Evolutionary conservation across 1,140 invertebrate genomes (phyloP), one percentile per base, ranked within the genome.

Genomic region (Ceratina calcarata): DNA sequence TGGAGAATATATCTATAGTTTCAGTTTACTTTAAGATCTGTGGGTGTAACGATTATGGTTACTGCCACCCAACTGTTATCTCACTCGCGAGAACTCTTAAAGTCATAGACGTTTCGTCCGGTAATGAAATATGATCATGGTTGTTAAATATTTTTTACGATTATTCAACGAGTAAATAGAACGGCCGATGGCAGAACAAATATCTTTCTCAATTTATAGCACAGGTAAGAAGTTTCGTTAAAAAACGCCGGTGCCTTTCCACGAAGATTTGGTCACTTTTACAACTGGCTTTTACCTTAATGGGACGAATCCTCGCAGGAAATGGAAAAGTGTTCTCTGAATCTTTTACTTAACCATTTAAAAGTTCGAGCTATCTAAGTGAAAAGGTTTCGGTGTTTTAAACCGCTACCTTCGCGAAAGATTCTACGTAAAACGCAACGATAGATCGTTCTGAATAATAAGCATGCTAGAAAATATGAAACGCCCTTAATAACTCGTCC

Each of bases 11-110:
- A 27, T 32, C 10, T 32, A 32, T 45, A 3, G 18, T 55, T 18
- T 69, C 27, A 20, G 67, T 69, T 55, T 69, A 27, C 67, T 55
- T 55, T 32, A 69, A 69, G 18, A 24, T 27, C 51, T 69, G 67
- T n/a, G 67, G 67, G 22, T 55, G 3, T 27, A 69, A 69, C 67
- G 67, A 69, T 69, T 69, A 69, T 69, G 67, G 67, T 69, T 69
- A 69, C 67, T 27, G 51, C 67, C 67, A 32, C 10, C 51, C 1
- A 3, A 51, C 49, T 69, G 53, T 69, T 69, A 69, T 55, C 67
- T 69, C 24, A 7, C 24, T 55, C 67, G 22, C 13, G 67, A 69
- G 51, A 55, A 69, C 18, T 55, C n/a, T 24, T 51, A 49, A 15
- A 51, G 37, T 51, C 37, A 16, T 15, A 10, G 18, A 69, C 27